Evolutionary conservation across 2,888 invertebrate species (phyloP).

Genomic region (Cataglyphis livida): DNA sequence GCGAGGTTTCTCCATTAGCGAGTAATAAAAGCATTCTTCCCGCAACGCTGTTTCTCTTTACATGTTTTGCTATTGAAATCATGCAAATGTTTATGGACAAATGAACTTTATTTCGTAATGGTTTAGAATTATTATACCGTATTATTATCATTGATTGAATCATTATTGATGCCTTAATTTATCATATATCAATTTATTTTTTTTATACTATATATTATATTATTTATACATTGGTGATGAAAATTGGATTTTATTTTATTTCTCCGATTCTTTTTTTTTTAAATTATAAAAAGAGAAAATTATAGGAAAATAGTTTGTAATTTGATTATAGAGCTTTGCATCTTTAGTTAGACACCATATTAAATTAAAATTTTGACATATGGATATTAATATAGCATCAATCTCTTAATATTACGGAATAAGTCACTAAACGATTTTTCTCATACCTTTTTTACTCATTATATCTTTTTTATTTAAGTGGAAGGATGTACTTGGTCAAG

Average conservation of each 20-base stretch:
- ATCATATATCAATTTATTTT: neutral
- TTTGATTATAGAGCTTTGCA: neutral
- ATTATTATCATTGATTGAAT: conserved; percentile 27
- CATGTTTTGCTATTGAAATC: conserved; percentile 11
- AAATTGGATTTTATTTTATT: conserved; percentile 9
- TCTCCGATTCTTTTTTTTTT: neutral
- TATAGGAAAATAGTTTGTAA: neutral
- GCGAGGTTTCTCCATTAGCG: conserved; percentile 27
- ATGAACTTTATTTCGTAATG: conserved; percentile 11
- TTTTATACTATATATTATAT: neutral
- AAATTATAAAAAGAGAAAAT: neutral
- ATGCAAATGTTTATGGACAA: conserved; percentile 37
- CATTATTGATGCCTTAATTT: conserved; percentile 23
- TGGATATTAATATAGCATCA: neutral
- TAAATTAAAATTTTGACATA: neutral
- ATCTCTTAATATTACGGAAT: neutral
- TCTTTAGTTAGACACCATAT: neutral
- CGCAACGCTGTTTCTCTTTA: conserved; percentile 33
- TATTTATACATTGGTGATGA: neutral
- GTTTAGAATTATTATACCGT: conserved; percentile 5
- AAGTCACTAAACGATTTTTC: neutral
- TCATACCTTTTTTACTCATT: conserved; percentile 10
- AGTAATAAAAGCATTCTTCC: conserved; percentile 47
- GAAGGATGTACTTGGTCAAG: neutral
- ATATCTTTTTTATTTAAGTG: neutral